Conservation (phyloP, 2,113 vertebrate genomes). For the Synchiropus splendidus region DNA sequence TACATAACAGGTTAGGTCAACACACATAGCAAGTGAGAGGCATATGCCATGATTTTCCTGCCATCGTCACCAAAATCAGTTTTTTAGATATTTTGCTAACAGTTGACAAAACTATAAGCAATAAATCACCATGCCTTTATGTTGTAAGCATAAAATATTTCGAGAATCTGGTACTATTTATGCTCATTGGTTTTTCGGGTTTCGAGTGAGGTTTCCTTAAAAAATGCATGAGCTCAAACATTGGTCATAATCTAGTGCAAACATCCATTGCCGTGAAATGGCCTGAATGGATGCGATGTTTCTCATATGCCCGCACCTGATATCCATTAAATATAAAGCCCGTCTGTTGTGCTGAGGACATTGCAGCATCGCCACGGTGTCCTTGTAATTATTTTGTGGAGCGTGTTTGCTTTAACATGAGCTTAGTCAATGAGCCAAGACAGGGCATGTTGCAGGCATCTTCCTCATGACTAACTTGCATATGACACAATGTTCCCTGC, state of each 20-base stretch:
- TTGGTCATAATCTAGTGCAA: slow-evolving; percentile 7
- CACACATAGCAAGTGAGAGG: too few relatives aligned
- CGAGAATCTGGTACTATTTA: too few relatives aligned
- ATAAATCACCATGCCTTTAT: too few relatives aligned
- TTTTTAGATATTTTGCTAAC: too few relatives aligned
- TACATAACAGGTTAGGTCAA: too few relatives aligned
- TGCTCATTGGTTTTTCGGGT: too few relatives aligned
- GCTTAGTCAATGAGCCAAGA: slow-evolving; percentile 57
- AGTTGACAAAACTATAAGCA: too few relatives aligned
- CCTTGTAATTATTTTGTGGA: slow-evolving; percentile 61
- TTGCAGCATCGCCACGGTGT: slow-evolving; percentile 42
- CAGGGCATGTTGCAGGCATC: slow-evolving; percentile 61
- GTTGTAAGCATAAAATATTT: too few relatives aligned
- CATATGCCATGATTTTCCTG: too few relatives aligned
- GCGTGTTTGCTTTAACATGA: slow-evolving; percentile 60
- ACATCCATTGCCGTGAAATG: slow-evolving; percentile 18
- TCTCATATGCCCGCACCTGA: slow-evolving; percentile 10
- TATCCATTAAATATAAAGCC: slow-evolving; percentile 46
- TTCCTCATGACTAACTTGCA: slow-evolving; percentile 60
- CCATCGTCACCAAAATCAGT: too few relatives aligned
- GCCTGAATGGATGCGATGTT: slow-evolving; percentile 15
- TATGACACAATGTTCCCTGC: slow-evolving; percentile 52
- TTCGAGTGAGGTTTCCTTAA: too few relatives aligned
- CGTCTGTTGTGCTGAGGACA: slow-evolving; percentile 46
- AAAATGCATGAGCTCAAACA: too few relatives aligned